phyloP scores from a whole-genome alignment of 2,113 vertebrate genomes.

The Osmerus eperlanus region DNA sequence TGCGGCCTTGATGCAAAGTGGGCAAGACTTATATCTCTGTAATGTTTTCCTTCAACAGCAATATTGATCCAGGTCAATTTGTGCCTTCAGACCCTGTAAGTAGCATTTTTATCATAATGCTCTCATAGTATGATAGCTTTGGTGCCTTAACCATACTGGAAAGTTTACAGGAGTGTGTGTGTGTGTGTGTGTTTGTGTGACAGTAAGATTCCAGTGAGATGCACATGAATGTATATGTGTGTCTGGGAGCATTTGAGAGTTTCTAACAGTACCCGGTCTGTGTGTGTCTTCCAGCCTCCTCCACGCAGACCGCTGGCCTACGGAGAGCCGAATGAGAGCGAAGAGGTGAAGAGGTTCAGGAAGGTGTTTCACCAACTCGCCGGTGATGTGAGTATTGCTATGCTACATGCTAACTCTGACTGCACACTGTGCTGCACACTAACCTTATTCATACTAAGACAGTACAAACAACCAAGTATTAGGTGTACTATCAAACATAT shows the following conservation, averaged over 20 bases:
- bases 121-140: neutral
- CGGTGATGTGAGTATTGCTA: conserved; percentile 77
- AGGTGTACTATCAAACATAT: too few species aligned
- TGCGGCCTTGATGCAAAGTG: neutral
- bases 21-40: neutral
- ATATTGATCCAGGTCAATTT: conserved; percentile 57
- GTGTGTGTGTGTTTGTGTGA: neutral
- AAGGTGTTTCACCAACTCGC: conserved; percentile 84
- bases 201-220: neutral
- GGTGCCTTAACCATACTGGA: neutral
- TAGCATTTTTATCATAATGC: neutral
- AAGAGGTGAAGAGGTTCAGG: conserved; percentile 81
- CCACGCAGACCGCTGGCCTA: conserved; percentile 51
- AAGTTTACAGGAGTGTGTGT: conserved; percentile 19
- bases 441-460: neutral
- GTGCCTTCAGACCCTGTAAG: conserved; percentile 63
- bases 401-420: neutral
- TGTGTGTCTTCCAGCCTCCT: conserved; percentile 57
- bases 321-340: conserved; percentile 72
- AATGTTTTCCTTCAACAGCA: conserved; percentile 37
- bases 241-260: neutral
- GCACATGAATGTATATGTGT: conserved; percentile 2
- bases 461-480: too few species aligned
- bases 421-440: neutral
- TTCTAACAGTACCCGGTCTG: neutral